Conservation (phyloP, 2,797 vertebrate species). For the Schizopygopsis pylzovi region DNA sequence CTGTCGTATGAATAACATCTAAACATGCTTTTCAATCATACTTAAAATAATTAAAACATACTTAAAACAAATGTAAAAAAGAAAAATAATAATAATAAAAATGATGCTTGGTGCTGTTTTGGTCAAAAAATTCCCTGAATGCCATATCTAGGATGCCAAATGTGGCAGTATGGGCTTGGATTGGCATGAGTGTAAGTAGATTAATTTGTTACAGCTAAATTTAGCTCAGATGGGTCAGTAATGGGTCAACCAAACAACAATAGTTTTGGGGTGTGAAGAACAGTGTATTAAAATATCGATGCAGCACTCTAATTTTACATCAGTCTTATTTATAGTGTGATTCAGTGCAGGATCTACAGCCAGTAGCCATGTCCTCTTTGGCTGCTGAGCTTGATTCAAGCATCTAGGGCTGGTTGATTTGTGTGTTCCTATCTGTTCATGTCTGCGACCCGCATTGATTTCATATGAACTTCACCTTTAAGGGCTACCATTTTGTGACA, state of each 20-base stretch:
- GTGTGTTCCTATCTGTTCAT: conserved; percentile 48
- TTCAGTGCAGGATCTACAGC: neutral
- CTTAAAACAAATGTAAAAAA: neutral
- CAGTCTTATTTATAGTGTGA: conserved; percentile 22
- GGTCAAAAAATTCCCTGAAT: neutral
- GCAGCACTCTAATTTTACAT: conserved; percentile 35
- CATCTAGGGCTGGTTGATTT: conserved; percentile 36
- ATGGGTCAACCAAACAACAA: neutral
- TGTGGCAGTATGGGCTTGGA: neutral
- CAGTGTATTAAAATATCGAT: conserved; percentile 2
- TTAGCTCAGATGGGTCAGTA: neutral
- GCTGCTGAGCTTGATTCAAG: neutral
- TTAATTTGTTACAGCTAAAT: neutral
- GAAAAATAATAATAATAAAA: neutral
- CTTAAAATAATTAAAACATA: neutral
- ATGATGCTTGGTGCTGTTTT: neutral
- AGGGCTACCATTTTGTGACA: conserved; percentile 50
- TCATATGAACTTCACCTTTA: conserved; percentile 57
- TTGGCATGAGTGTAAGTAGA: neutral
- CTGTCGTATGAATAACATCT: neutral
- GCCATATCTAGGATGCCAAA: neutral
- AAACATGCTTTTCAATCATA: too few relatives aligned
- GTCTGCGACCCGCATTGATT: conserved; percentile 54
- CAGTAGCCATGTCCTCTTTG: conserved; percentile 6
- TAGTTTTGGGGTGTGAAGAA: neutral